Evolutionary conservation across 2,797 vertebrate species (phyloP), one percentile per base, ranked within the genome.

Genomic region (Neomorphus geoffroyi): DNA sequence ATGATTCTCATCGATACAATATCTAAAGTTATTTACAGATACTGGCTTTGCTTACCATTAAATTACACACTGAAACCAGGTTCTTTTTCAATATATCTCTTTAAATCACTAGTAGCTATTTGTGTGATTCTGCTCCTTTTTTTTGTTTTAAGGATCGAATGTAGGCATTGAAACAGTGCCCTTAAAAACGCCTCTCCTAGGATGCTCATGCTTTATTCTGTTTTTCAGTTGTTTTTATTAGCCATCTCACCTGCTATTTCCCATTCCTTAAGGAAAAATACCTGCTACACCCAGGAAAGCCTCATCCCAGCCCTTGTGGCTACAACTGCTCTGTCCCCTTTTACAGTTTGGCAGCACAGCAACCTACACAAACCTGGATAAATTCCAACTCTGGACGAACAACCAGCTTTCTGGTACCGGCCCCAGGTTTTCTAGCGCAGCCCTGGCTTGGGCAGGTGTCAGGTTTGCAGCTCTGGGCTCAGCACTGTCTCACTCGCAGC

Each of bases 11-110:
- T 64, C 65, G 98, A 97, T 97, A 98, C 97, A 97, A 98, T 98
- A 98, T 97, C 98, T 98, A 97, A 98, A 98, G 98, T 97, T 98
- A 98, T 98, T 98, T 98, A 98, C 98, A 98, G 97, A 97, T 98
- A 98, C 98, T 96, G 97, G 98, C 93, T 97, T 96, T 41, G 50
- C 86, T 82, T 3, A 92, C 89, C 92, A 39, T 92, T 92, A 66
- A 82, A 67, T 87, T 83, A 84, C 80, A 64, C 79, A 70, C 3
- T 77, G 86, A 72, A 88, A 96, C 94, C 23, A 8, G 64, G 67
- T 64, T 92, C 92, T 85, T 33, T 87, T 64, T 93, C 89, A 22
- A 92, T 75, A 48, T 8, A 8, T 74, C 37, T 62, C 66, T 82
- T 54, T 23, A 26, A 46, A 48, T 43, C 39, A 18, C 28, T 70